These are phyloP conservation scores for Amphipyra tragopoginis DNA, from an alignment of 2,888 invertebrate species.

Conservation along the genomic window DNA sequence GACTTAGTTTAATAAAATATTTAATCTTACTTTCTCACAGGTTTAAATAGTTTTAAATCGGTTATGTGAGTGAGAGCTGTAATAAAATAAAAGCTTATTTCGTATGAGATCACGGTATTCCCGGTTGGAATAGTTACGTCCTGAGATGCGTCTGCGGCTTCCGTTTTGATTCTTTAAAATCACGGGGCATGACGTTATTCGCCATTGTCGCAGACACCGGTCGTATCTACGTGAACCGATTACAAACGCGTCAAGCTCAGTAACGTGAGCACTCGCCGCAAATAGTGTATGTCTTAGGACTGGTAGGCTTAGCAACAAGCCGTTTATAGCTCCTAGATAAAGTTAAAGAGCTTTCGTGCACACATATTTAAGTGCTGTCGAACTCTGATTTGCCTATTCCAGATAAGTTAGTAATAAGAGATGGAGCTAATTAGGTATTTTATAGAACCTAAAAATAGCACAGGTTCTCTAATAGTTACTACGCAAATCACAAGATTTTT, in stretches of 20 bases:
- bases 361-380: not conserved
- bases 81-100: slow-evolving; percentile 54
- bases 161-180: slow-evolving; percentile 81
- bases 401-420: not conserved
- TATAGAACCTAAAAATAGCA: not conserved
- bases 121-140: slow-evolving; percentile 60
- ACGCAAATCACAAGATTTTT: too few species aligned
- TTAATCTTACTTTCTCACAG: slow-evolving; percentile 22
- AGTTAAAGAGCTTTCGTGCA: slow-evolving; percentile 29
- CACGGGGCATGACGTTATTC: slow-evolving; percentile 77
- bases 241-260: slow-evolving; percentile 63
- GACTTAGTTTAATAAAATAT: slow-evolving; percentile 32
- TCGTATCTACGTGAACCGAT: slow-evolving; percentile 74
- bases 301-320: slow-evolving; percentile 43
- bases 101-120: slow-evolving; percentile 62
- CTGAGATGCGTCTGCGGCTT: slow-evolving; percentile 73
- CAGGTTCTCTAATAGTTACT: too few species aligned
- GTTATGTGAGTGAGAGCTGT: slow-evolving; percentile 1
- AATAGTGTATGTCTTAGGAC: slow-evolving; percentile 44
- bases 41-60: slow-evolving; percentile 23
- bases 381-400: slow-evolving; percentile 3
- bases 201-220: slow-evolving; percentile 77
- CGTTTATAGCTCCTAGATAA: slow-evolving; percentile 36
- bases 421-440: not conserved
- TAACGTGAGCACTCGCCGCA: slow-evolving; percentile 34